These are phyloP conservation scores for Tetragonula clypearis DNA, from an alignment of 1,140 invertebrate genomes.

Conservation along the genomic window DNA sequence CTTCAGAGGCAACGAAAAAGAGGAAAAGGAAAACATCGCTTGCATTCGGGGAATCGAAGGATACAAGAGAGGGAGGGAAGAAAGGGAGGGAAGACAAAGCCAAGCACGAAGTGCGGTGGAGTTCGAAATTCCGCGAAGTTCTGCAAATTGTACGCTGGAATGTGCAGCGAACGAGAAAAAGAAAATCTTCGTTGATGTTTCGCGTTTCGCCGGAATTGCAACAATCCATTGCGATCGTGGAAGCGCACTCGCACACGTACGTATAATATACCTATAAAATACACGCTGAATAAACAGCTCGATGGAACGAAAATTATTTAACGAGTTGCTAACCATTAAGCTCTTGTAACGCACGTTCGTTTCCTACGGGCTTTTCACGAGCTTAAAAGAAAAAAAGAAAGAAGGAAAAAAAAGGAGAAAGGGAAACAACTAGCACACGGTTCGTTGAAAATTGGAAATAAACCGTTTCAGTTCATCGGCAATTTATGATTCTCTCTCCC, in stretches of 20 bases:
- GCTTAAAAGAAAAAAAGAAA: too few species aligned
- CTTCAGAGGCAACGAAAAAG: not conserved
- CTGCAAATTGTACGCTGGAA: slow-evolving; percentile 26
- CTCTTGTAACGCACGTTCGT: not conserved
- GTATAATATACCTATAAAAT: not conserved
- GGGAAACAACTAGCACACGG: not conserved
- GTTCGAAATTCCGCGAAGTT: slow-evolving; percentile 41
- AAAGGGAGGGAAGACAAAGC: not conserved
- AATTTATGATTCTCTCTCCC: not conserved
- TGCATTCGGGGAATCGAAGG: not conserved
- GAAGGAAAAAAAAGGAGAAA: not conserved
- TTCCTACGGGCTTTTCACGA: not conserved
- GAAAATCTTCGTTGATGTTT: not conserved
- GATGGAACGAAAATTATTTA: slow-evolving; percentile 2
- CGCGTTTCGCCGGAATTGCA: not conserved
- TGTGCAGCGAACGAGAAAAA: not conserved
- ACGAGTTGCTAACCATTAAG: not conserved
- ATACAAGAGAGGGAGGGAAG: too few species aligned
- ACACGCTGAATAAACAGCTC: not conserved
- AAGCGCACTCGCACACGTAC: not conserved
- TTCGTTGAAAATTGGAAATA: not conserved
- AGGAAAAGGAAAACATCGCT: slow-evolving; percentile 23
- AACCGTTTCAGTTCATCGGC: not conserved
- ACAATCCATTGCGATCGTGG: slow-evolving; percentile 16
- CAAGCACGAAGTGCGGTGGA: not conserved